These are phyloP conservation scores for Aspidiotus destructor DNA, from an alignment of 2,888 invertebrate species.

Conservation along the genomic window DNA sequence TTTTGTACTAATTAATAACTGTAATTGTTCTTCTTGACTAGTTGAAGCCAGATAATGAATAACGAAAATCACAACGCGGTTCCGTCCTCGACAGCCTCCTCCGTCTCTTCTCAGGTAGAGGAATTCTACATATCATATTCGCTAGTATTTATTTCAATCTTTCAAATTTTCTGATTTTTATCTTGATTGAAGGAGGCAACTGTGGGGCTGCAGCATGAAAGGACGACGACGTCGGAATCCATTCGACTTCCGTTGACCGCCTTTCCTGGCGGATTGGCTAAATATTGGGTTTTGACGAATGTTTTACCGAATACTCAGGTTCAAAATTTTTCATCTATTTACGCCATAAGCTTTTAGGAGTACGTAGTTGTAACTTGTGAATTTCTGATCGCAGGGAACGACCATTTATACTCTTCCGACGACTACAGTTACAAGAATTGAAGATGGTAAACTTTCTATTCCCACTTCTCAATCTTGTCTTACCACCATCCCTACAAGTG, in stretches of 20 bases:
- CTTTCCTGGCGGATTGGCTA: slow-evolving; percentile 60
- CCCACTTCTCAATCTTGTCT: slow-evolving; percentile 16
- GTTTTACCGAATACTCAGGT: slow-evolving; percentile 65
- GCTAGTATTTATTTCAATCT: not conserved
- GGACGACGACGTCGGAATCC: slow-evolving; percentile 21
- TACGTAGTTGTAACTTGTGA: too few relatives aligned
- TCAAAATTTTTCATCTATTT: slow-evolving; percentile 12
- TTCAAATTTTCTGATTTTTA: not conserved
- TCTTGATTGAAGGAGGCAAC: slow-evolving; percentile 21
- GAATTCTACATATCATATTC: not conserved
- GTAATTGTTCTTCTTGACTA: too few relatives aligned
- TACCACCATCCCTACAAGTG: slow-evolving; percentile 21
- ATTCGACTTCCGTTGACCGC: slow-evolving; percentile 41
- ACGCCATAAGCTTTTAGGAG: too few relatives aligned
- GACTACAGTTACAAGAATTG: slow-evolving; percentile 20
- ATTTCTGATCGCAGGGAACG: slow-evolving; percentile 9
- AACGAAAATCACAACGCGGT: slow-evolving; percentile 29
- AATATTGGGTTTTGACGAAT: slow-evolving; percentile 76
- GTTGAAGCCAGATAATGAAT: slow-evolving; percentile 19
- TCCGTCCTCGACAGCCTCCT: slow-evolving; percentile 32
- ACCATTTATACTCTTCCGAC: slow-evolving; percentile 28
- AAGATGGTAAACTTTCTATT: slow-evolving; percentile 19
- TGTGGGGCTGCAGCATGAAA: slow-evolving; percentile 33
- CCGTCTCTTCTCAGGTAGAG: slow-evolving; percentile 21
- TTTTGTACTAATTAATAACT: too few relatives aligned